Base-by-base conservation (phyloP, 2,113 vertebrate species). In the Tragelaphus imberbis region DNA sequence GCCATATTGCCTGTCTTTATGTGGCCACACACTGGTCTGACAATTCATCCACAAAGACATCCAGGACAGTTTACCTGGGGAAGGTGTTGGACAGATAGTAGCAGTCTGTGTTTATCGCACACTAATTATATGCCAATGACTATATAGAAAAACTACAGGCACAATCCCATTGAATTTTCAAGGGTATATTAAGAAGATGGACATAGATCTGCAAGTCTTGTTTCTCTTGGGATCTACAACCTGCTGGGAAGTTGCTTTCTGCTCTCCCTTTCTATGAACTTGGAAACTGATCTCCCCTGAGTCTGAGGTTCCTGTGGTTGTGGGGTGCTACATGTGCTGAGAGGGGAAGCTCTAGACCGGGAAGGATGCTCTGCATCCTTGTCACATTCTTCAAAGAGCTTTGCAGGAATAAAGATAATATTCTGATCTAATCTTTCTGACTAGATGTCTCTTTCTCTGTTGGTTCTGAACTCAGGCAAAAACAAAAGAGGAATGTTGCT, bases 271-370 rank as follows among this genome's bases (percentile, higher is more conserved):
- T 23, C 49, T 33, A 2, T 15, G 55, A 68, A 14, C 25, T 33
- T 2, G 19, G 23, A 12, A 28, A 5, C 84, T 55, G 12, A 27
- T 61, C 13, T 19, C 33, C 12, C 1, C 16, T 10, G 27, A 49
- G n/a, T 36, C 33, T 2, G 14, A 10, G 36, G 25, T 17, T 28
- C 16, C 68, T 55, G 2, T 19, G 36, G 25, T 44, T 25, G 36
- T 21, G 6, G 14, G 28, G 7, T 9, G 13, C 17, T 30, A 7
- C 7, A 0, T 0, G 3, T 0, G 12, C 40, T 16, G 7, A 17
- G 14, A 36, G 8, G 4, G 47, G 6, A 33, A 68, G n/a, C 59
- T 28, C 51, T 55, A 40, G 49, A 55, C n/a, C 5, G 51, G 63
- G 56, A 88, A 68, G 14, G 14, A 15, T 40, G 8, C 30, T 75